Base-by-base conservation (phyloP, 2,888 invertebrate species). In the Leucozona laternaria region DNA sequence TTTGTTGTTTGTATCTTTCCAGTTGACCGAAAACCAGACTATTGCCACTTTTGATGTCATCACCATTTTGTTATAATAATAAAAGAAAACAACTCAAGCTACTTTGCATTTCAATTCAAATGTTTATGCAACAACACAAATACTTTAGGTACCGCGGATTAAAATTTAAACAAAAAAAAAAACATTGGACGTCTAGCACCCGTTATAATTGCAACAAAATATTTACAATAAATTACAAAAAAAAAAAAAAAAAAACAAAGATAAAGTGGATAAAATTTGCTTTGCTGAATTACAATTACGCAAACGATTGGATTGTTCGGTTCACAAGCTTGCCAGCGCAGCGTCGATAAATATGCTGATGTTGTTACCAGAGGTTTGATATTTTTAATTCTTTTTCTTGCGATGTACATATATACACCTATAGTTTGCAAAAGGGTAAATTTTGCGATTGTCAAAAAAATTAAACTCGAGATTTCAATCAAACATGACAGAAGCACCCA, bases 241-340 rank as follows among this genome's bases (percentile, higher is more conserved):
- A 45, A 28, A 66, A 7, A 72, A 8, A 66, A n/a, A n/a, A 28
- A 50, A 22, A 72, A 66, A 40, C 40, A 40, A 68, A 70, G 58
- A 31, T n/a, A 60, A 31, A 60, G 37, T 25, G 4, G 25, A 37
- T 43, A 55, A 45, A 70, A 62, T 43, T 64, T 70, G 79, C 79
- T 84, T 55, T 62, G 58, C 48, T 79, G 70, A 79, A 72, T 79
- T 76, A 79, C 57, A 79, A 71, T 84, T 79, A 79, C 53, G 79
- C 71, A 84, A 84, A 58, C 58, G 50, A 66, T 84, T 79, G 57
- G 78, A 73, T 43, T 83, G 78, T 50, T 53, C 17, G 11, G 4
- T 10, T 62, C 1, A n/a, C n/a, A 62, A 62, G 48, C 31, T 22
- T 31, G 28, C 17, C 57, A 40, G 15, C 70, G 28, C 68, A 20